Conservation (phyloP, 1,140 invertebrate species). For the Drosophila ironensis region DNA sequence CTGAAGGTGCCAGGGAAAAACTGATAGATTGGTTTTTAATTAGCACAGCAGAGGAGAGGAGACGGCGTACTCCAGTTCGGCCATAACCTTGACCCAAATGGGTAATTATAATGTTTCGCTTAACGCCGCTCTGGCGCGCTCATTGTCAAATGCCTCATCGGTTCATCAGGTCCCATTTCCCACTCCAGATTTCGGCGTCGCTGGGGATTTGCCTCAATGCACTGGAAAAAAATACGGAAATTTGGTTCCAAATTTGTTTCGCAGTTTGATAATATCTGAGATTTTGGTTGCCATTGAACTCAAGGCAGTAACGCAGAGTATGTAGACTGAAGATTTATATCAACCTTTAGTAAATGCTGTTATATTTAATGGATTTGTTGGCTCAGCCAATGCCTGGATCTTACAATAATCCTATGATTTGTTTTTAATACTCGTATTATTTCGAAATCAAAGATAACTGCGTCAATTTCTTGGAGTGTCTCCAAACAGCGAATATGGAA, state of each 20-base stretch:
- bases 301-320: too few relatives aligned
- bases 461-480: neutral
- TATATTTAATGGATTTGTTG: too few relatives aligned
- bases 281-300: too few relatives aligned
- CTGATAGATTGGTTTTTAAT: constrained; percentile 72
- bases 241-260: too few relatives aligned
- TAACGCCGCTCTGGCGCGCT: constrained; percentile 37
- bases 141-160: constrained; percentile 35
- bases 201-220: constrained; percentile 40
- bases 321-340: too few relatives aligned
- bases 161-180: constrained; percentile 25
- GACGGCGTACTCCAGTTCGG: constrained; percentile 46
- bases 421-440: too few relatives aligned
- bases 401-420: too few relatives aligned
- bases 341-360: too few relatives aligned
- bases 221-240: neutral
- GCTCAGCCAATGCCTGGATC: too few relatives aligned
- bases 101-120: constrained; percentile 60
- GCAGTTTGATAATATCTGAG: too few relatives aligned
- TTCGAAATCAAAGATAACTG: too few relatives aligned
- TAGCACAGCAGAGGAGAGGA: too few relatives aligned
- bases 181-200: constrained; percentile 42
- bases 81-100: constrained; percentile 70
- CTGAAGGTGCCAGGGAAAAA: neutral
- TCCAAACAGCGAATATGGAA: neutral